Evolutionary conservation across 2,113 vertebrate genomes (phyloP), one percentile per base, ranked within the genome.

Genomic region (Helogale parvula): DNA sequence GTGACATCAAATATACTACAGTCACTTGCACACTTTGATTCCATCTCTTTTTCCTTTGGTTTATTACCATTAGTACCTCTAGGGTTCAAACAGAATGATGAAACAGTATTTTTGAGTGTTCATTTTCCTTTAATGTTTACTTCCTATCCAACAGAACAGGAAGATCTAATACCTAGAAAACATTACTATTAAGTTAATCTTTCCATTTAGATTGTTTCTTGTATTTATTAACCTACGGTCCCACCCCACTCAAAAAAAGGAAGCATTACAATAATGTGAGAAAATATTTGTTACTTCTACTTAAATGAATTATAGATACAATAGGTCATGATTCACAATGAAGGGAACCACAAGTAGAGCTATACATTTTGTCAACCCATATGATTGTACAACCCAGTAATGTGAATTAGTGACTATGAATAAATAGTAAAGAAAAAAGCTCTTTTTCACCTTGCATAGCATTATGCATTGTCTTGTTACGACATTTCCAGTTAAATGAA

Each of bases 81-180:
- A 63, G 45, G 60, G 31, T 71, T 95, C 71, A 97, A 96, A 80
- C 0, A 72, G 63, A 88, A 77, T 86, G 80, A 94, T 66, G 41
- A 77, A 96, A 97, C 71, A 87, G 3, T 71, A 77, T 69, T 94
- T 95, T 86, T 60, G 96, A 97, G 35, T 89, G 1, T 16, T 79
- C n/a, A 74, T 80, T 97, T 74, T 93, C 77, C 69, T 96, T 96
- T 93, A 35, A 93, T 54, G 77, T 84, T 45, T 89, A 94, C 47
- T 90, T 83, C 10, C 86, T 74, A 93, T 5, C 17, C 72, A 96
- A 17, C 27, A 93, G 27, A 93, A 35, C 63, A 92, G 87, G 96
- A 98, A 97, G 33, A 96, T 50, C 27, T 68, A 97, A 98, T 96
- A 79, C 7, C 35, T 96, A 89, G 11, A 97, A 93, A 77, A 86